A percentile compares a stretch with the other conserved stretches of the same genome.
phyloP scores from a whole-genome alignment of 64 coral and sea anemone species.

The Cladopsammia gracilis region DNA sequence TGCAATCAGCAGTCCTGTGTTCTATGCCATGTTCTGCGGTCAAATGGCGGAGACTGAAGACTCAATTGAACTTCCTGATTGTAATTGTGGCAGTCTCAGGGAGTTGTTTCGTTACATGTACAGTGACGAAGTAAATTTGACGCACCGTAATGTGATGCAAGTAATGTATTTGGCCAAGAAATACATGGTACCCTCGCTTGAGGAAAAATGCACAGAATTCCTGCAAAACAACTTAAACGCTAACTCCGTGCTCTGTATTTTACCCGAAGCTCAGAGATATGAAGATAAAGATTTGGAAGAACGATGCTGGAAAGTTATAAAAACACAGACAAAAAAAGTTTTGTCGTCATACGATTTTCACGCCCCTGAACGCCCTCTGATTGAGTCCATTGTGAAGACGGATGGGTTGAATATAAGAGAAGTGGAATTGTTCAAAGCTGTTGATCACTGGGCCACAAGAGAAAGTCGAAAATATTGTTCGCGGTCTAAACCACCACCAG shows the following conservation, averaged over 20 bases:
- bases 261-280: background rate
- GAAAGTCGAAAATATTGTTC: background rate
- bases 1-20: constrained; percentile 46
- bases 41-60: background rate
- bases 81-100: background rate
- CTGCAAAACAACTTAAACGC: background rate
- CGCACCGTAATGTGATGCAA: background rate
- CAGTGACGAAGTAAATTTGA: background rate
- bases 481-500: background rate
- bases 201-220: background rate
- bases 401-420: background rate
- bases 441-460: background rate
- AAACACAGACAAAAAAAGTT: background rate
- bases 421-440: constrained; percentile 5
- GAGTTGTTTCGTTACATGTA: background rate
- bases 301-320: background rate
- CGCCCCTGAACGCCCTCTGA: background rate
- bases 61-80: background rate
- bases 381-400: background rate
- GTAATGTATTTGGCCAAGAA: background rate
- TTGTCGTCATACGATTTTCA: background rate
- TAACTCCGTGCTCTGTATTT: background rate
- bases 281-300: constrained; percentile 9
- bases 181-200: background rate
- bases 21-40: constrained; percentile 38